Conservation (phyloP, 2,888 invertebrate genomes). For the Dyspetes luteomarginatus region DNA sequence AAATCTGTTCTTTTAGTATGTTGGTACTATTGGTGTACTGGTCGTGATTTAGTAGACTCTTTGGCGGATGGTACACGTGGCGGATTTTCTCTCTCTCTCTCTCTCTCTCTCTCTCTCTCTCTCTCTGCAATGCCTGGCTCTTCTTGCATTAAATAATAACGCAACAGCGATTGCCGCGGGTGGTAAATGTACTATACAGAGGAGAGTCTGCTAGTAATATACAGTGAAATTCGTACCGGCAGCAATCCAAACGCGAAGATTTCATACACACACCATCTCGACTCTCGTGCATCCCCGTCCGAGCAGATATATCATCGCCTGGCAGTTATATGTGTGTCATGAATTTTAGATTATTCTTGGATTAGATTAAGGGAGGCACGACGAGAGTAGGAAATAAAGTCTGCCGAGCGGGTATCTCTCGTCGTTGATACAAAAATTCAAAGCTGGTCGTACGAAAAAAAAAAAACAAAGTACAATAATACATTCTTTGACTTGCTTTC, state of each 20-base stretch:
- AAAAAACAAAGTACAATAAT: too few relatives aligned
- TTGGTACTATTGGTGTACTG: background rate
- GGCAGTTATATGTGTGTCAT: slow-evolving; percentile 83
- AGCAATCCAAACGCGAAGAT: background rate
- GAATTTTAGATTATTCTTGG: slow-evolving; percentile 82
- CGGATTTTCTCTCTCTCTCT: too few relatives aligned
- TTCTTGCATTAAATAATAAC: slow-evolving; percentile 58
- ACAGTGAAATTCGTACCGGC: slow-evolving; percentile 32
- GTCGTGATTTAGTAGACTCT: slow-evolving; percentile 43
- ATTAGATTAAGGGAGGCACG: slow-evolving; percentile 80
- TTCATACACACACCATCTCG: slow-evolving; percentile 9
- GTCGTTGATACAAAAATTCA: background rate
- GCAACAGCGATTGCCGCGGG: slow-evolving; percentile 47
- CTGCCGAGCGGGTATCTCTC: background rate
- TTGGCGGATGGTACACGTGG: slow-evolving; percentile 19
- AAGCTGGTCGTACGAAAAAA: background rate
- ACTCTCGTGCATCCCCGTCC: too few relatives aligned
- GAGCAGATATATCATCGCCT: slow-evolving; percentile 82
- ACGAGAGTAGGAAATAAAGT: slow-evolving; percentile 45
- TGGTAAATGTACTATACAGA: slow-evolving; percentile 23
- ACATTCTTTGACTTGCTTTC: too few relatives aligned
- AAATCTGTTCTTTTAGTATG: background rate
- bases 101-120: too few relatives aligned
- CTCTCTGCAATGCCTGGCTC: background rate
- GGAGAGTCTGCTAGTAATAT: background rate